Evolutionary conservation across 2,113 vertebrate species (phyloP).

Genomic region (Callocephalon fimbriatum): DNA sequence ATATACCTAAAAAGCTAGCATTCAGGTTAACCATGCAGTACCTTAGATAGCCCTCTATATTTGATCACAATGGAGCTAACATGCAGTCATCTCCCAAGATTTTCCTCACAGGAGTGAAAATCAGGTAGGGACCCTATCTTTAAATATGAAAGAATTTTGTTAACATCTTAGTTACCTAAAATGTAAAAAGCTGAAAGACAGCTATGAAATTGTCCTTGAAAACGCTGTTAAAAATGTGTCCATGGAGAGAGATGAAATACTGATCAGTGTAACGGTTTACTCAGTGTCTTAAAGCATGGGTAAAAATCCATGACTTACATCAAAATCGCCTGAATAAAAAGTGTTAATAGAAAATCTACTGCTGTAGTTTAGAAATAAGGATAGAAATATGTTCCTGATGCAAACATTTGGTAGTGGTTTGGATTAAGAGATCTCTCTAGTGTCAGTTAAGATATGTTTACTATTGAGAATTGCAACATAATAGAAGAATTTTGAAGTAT

Average conservation of each 20-base stretch:
- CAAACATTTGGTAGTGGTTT: neutral
- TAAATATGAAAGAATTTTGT: neutral
- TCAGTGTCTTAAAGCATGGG: neutral
- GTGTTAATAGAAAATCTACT: neutral
- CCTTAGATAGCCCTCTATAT: neutral
- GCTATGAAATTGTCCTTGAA: neutral
- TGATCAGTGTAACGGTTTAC: neutral
- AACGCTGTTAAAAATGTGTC: neutral
- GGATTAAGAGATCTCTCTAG: neutral
- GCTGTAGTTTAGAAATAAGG: neutral
- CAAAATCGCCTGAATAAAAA: neutral
- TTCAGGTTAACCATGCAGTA: neutral
- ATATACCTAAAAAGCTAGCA: neutral
- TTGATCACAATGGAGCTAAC: neutral
- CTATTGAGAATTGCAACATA: neutral
- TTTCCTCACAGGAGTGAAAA: neutral
- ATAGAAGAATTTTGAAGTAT: neutral
- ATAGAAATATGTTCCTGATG: neutral
- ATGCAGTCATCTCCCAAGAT: neutral
- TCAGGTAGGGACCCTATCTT: neutral
- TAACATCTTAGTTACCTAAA: neutral
- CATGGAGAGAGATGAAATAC: neutral
- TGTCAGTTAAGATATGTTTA: neutral
- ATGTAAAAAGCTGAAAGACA: neutral
- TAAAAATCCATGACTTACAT: neutral